Conservation (phyloP, 2,888 invertebrate species). For the Theretra japonica region DNA sequence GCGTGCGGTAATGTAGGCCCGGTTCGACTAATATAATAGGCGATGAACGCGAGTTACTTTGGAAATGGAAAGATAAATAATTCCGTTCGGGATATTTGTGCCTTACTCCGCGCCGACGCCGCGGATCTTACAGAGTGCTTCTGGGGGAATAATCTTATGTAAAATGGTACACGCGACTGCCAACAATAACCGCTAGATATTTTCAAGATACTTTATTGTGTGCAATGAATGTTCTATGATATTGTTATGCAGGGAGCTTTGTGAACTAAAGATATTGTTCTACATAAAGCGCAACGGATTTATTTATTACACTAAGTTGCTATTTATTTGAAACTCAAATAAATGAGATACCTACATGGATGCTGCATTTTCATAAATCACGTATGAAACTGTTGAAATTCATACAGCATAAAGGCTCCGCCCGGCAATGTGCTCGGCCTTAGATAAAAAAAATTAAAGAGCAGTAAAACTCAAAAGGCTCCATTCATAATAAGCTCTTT, state of each 20-base stretch:
- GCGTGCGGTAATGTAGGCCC: constrained; percentile 44
- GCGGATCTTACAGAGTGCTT: constrained; percentile 41
- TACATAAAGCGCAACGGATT: constrained; percentile 1
- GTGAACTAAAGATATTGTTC: neutral
- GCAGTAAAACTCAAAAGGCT: constrained; percentile 57
- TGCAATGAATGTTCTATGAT: neutral
- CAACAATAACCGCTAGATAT: constrained; percentile 48
- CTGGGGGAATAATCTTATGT: constrained; percentile 50
- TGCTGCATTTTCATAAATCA: constrained; percentile 5
- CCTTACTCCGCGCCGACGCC: constrained; percentile 32
- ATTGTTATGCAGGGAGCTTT: neutral
- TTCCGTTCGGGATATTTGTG: constrained; percentile 53
- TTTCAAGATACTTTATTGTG: constrained; percentile 21
- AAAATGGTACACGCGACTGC: constrained; percentile 47
- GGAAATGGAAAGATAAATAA: constrained; percentile 59
- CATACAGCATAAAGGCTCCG: constrained; percentile 29
- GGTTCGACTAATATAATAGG: constrained; percentile 51
- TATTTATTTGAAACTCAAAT: neutral
- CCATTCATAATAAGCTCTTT: constrained; percentile 65
- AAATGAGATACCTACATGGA: neutral
- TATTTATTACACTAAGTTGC: constrained; percentile 12
- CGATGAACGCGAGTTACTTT: constrained; percentile 48
- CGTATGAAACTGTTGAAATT: constrained; percentile 33
- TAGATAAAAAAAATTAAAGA: constrained; percentile 50
- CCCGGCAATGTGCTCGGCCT: constrained; percentile 33